Base-by-base conservation (phyloP, 2,113 vertebrate species). In the Rhadina sibilatrix region DNA sequence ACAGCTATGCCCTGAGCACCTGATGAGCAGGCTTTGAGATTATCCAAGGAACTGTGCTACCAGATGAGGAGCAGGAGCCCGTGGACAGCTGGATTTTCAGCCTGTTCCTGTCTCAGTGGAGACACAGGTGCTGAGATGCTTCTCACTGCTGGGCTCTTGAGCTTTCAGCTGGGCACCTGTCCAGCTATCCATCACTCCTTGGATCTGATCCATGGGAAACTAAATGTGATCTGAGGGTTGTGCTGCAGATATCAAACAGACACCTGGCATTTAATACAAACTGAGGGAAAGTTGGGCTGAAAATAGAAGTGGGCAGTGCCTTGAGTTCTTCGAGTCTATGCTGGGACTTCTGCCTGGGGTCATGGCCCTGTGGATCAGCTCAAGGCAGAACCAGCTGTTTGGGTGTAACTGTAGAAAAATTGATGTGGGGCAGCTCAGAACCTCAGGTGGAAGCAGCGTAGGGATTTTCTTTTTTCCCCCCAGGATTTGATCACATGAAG, bases 181-280 rank as follows among this genome's bases (percentile, higher is more conserved):
- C 87, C 93, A 95, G 81, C 91, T 50, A 37, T 66, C 94, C 47
- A 3, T 90, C 80, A 86, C 64, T 74, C 31, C 85, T 91, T 96
- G 93, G 94, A 91, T 57, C n/a, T 71, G 82, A 22, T 65, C 80
- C 89, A 54, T n/a, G 21, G 91, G 68, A 95, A 92, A 42, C 47
- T 86, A 70, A 22, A 81, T 72, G 71, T 75, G 68, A 70, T 86
- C 83, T 59, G 68, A 91, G 86, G 50, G 35, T 75, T 94, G 69
- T 72, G 0, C 75, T 37, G 18, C 68, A 81, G 72, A 44, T 89
- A 68, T 21, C 68, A 75, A 70, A n/a, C 65, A 81, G 75, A 42
- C 72, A 84, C 86, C 68, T 96, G 91, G 89, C 69, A 64, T 81
- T 69, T 80, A 44, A 47, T 50, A 38, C 60, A 81, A 74, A 68